Conservation (phyloP, 23 tunicate genomes). For the Trididemnum miniatum region DNA sequence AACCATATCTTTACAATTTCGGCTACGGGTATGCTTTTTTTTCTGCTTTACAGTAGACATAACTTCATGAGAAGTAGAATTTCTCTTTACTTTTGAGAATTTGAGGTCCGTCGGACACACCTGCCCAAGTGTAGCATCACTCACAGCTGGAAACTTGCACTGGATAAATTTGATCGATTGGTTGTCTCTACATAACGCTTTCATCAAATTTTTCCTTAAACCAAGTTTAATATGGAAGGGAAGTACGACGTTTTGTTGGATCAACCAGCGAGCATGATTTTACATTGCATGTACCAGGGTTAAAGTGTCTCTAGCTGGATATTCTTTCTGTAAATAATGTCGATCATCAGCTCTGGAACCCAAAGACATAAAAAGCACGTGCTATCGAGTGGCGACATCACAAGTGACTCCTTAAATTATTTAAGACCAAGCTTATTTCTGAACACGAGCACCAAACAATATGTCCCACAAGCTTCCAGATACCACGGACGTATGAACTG, state of each 20-base stretch:
- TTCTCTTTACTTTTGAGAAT: background rate
- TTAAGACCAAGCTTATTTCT: too few relatives aligned
- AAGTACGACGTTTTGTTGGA: background rate
- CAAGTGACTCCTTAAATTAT: too few relatives aligned
- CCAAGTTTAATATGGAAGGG: background rate
- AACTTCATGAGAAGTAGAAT: background rate
- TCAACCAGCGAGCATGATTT: background rate
- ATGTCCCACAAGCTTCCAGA: too few relatives aligned
- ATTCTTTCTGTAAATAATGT: background rate
- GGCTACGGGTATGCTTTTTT: background rate
- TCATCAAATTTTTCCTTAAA: background rate
- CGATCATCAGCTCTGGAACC: background rate
- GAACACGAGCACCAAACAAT: too few relatives aligned
- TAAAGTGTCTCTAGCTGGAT: background rate
- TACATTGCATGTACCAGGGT: background rate
- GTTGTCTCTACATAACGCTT: background rate
- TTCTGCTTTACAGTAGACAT: background rate
- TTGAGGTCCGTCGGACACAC: background rate
- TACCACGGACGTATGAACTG: too few relatives aligned
- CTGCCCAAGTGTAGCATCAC: background rate
- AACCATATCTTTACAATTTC: too few relatives aligned
- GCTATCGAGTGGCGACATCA: background rate
- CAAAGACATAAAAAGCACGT: background rate
- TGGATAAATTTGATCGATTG: background rate
- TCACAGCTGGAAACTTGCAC: background rate